Percentiles rank a stretch among this genome's conserved stretches.
Conservation (phyloP, 2,888 invertebrate genomes). For the Hirudinaria manillensis region DNA sequence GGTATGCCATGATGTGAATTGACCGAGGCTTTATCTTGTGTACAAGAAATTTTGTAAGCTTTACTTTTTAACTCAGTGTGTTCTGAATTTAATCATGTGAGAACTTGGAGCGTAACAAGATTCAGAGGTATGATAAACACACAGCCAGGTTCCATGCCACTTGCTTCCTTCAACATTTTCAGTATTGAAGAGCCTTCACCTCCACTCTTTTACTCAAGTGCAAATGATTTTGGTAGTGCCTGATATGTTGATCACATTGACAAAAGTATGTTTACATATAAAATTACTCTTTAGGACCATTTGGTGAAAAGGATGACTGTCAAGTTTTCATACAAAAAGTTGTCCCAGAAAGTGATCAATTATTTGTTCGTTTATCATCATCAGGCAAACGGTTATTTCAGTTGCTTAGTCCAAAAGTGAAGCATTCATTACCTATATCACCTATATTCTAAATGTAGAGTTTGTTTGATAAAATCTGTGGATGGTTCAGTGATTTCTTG, state of each 20-base stretch:
- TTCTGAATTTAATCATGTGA: conserved; percentile 93
- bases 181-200: conserved; percentile 65
- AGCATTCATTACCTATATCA: background rate
- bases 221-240: conserved; percentile 64
- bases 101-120: conserved; percentile 92
- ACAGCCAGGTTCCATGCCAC: conserved; percentile 92
- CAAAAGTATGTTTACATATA: background rate
- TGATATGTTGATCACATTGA: background rate
- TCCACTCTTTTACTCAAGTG: conserved; percentile 55
- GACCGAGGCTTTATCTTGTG: background rate
- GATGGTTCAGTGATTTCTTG: conserved; percentile 88
- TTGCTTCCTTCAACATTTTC: conserved; percentile 93
- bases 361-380: conserved; percentile 87
- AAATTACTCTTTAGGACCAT: conserved; percentile 61
- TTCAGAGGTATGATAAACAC: conserved; percentile 98
- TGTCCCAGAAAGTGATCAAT: conserved; percentile 88
- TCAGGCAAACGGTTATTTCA: conserved; percentile 74
- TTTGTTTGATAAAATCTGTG: conserved; percentile 57
- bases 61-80: conserved; percentile 59
- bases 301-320: conserved; percentile 94
- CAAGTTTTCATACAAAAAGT: conserved; percentile 97
- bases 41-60: background rate
- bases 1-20: background rate
- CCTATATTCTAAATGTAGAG: conserved; percentile 32
- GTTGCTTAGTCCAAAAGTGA: background rate